Conservation (phyloP, 1,140 invertebrate genomes). For the Physella acuta region DNA sequence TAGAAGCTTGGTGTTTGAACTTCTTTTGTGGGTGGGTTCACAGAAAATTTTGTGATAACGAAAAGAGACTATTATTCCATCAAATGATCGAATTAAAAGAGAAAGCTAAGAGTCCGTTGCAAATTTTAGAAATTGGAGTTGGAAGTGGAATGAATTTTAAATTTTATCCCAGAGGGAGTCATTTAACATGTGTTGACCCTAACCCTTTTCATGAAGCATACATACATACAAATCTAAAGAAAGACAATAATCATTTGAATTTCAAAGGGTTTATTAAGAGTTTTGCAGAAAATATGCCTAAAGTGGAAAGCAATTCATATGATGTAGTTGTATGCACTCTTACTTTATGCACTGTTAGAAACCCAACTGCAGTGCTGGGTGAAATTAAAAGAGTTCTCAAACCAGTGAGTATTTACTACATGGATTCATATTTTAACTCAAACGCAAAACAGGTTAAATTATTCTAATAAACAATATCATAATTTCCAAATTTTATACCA, state of each 20-base stretch:
- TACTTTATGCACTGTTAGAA: constrained; percentile 15
- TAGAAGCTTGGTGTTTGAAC: constrained; percentile 3
- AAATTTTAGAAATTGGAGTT: constrained; percentile 18
- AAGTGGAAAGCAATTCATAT: neutral
- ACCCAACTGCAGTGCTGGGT: constrained; percentile 9
- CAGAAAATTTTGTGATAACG: constrained; percentile 1
- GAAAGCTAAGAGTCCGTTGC: neutral
- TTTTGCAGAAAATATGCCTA: constrained; percentile 16
- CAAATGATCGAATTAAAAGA: neutral
- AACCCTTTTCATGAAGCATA: constrained; percentile 6
- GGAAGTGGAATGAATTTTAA: constrained; percentile 17
- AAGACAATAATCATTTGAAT: neutral
- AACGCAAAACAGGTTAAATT: neutral
- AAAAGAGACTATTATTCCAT: constrained; percentile 14
- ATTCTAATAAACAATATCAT: no score
- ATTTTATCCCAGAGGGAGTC: constrained; percentile 8
- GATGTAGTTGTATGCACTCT: constrained; percentile 18
- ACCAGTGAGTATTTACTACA: neutral
- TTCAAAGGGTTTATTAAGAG: neutral
- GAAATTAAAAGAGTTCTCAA: constrained; percentile 15
- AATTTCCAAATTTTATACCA: no score
- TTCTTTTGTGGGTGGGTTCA: neutral
- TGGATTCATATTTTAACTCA: neutral
- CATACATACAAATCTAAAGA: constrained; percentile 1
- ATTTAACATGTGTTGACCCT: constrained; percentile 1